These are phyloP conservation scores for Epizoanthus ramosus DNA, from an alignment of 92 coral and sea anemone genomes.

Conservation along the genomic window DNA sequence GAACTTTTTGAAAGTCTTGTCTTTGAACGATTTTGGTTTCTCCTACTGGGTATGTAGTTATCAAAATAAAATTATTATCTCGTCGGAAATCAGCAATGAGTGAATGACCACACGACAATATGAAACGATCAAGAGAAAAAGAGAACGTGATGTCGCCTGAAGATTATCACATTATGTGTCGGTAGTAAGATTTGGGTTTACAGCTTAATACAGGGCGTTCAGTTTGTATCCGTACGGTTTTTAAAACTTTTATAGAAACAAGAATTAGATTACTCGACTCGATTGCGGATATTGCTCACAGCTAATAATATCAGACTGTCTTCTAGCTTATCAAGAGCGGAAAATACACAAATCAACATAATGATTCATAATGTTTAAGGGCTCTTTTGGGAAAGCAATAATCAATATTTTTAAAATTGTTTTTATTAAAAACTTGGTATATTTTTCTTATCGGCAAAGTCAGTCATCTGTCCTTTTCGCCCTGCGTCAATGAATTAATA, in stretches of 20 bases:
- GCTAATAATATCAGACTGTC: neutral
- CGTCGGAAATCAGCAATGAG: neutral
- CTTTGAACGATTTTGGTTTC: neutral
- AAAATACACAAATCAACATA: neutral
- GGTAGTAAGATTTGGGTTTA: too few relatives aligned
- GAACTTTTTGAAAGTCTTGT: neutral
- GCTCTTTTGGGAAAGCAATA: conserved; percentile 3
- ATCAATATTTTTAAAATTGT: conserved; percentile 2
- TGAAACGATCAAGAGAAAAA: too few relatives aligned
- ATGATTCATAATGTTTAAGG: neutral
- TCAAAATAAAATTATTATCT: neutral
- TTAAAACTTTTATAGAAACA: too few relatives aligned
- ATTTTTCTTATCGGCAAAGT: neutral
- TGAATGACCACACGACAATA: too few relatives aligned
- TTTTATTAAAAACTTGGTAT: conserved; percentile 6
- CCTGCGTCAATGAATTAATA: conserved; percentile 8
- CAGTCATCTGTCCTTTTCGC: neutral
- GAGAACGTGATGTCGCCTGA: too few relatives aligned
- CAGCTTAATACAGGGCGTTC: too few relatives aligned
- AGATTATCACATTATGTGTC: too few relatives aligned
- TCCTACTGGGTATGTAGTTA: too few relatives aligned
- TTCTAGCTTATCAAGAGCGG: neutral
- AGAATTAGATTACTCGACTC: too few relatives aligned
- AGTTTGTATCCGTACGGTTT: too few relatives aligned
- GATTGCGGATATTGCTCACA: too few relatives aligned